phyloP scores from a whole-genome alignment of 2,797 vertebrate species.

The Tarsius wallacei region DNA sequence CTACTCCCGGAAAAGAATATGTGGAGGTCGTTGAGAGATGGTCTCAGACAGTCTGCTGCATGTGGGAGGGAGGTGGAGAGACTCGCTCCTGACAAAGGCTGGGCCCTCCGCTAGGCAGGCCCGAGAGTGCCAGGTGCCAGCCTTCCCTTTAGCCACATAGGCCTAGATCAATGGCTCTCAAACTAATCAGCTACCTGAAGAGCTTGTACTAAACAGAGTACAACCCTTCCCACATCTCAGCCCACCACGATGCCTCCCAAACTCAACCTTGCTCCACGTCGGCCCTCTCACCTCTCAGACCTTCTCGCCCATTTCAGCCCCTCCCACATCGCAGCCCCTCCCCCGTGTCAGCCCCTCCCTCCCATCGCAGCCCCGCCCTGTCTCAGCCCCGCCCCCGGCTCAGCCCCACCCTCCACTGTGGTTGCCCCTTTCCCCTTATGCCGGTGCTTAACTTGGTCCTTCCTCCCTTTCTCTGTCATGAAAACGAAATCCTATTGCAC shows the following conservation, averaged over 20 bases:
- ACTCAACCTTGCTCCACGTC: no score
- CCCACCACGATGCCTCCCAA: background rate
- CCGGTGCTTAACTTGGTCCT: background rate
- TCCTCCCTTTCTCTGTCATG: background rate
- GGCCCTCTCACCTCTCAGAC: background rate
- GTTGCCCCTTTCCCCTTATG: no score
- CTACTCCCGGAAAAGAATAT: background rate
- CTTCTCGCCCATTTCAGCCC: no score
- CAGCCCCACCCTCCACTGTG: rapidly evolving
- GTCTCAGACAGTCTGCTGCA: background rate
- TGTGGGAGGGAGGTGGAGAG: background rate
- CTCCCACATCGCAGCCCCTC: background rate
- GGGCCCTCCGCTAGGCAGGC: background rate
- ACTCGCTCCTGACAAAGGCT: background rate
- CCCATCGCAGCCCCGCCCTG: no score
- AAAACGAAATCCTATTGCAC: background rate
- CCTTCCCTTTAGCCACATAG: background rate
- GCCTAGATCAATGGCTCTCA: background rate
- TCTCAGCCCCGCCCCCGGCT: background rate
- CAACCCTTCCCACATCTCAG: background rate
- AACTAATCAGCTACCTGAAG: background rate
- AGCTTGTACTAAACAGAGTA: background rate
- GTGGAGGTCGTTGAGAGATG: background rate
- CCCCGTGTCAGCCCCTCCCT: no score
- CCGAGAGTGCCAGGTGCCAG: background rate